These are phyloP conservation scores for Pissodes strobi DNA, from an alignment of 1,140 invertebrate genomes.

Conservation along the genomic window DNA sequence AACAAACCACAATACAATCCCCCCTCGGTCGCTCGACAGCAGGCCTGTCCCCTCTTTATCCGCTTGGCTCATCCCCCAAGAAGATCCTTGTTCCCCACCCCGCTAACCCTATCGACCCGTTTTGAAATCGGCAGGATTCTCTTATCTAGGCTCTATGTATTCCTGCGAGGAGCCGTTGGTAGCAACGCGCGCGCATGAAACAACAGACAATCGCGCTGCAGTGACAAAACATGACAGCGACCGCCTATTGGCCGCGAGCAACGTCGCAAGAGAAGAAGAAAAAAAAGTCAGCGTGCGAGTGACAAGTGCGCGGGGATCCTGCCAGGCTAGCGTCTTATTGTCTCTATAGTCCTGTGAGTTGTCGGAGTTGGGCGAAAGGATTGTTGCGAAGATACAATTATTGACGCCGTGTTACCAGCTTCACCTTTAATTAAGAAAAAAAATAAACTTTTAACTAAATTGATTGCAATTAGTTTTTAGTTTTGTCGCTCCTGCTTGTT, in stretches of 20 bases:
- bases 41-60: conserved; percentile 23
- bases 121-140: conserved; percentile 41
- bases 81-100: conserved; percentile 24
- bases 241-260: conserved; percentile 48
- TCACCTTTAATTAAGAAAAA: no score
- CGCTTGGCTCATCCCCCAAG: conserved; percentile 34
- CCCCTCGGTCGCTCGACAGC: no score
- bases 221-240: conserved; percentile 55
- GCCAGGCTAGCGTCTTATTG: conserved; percentile 43
- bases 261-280: conserved; percentile 36
- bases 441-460: no score
- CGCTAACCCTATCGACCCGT: conserved; percentile 44
- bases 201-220: conserved; percentile 50
- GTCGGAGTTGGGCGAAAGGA: conserved; percentile 1
- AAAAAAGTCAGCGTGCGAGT: conserved; percentile 31
- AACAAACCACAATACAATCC: conserved; percentile 20
- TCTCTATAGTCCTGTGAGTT: conserved; percentile 31
- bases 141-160: conserved; percentile 37
- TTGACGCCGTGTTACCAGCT: no score
- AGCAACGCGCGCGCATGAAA: conserved; percentile 31
- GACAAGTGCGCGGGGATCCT: conserved; percentile 26
- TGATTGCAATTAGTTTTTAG: no score
- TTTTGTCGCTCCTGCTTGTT: no score
- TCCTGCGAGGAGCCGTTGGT: conserved; percentile 26
- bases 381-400: no score